Evolutionary conservation across 2,888 invertebrate species (phyloP).

Genomic region (Euzophera pinguis): DNA sequence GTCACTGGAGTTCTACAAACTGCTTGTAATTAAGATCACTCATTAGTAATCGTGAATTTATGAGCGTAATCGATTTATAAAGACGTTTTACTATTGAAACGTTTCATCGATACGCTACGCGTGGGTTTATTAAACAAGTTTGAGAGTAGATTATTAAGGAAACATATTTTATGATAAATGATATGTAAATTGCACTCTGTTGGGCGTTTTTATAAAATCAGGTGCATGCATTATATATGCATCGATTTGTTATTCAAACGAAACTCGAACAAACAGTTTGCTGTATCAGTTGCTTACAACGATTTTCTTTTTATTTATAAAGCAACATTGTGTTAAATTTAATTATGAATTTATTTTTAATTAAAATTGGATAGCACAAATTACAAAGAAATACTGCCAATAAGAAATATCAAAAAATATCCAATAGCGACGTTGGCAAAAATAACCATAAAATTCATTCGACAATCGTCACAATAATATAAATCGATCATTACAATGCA

Average conservation of each 20-base stretch:
- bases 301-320: too few relatives aligned
- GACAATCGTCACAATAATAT: background rate
- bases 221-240: constrained; percentile 12
- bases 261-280: background rate
- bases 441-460: background rate
- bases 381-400: too few relatives aligned
- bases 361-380: too few relatives aligned
- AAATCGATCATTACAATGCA: constrained; percentile 11
- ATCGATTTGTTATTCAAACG: background rate
- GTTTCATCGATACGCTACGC: background rate
- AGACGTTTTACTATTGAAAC: background rate
- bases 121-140: constrained; percentile 20
- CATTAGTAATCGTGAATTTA: constrained; percentile 12
- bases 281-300: too few relatives aligned
- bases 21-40: constrained; percentile 27
- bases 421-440: background rate
- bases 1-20: constrained; percentile 19
- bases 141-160: constrained; percentile 26
- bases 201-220: constrained; percentile 28
- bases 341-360: too few relatives aligned
- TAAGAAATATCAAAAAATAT: background rate
- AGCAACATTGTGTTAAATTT: too few relatives aligned
- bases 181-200: constrained; percentile 24
- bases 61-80: constrained; percentile 23
- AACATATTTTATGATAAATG: constrained; percentile 29